Evolutionary conservation across 2,797 vertebrate species (phyloP).

Genomic region (Macropodus opercularis): DNA sequence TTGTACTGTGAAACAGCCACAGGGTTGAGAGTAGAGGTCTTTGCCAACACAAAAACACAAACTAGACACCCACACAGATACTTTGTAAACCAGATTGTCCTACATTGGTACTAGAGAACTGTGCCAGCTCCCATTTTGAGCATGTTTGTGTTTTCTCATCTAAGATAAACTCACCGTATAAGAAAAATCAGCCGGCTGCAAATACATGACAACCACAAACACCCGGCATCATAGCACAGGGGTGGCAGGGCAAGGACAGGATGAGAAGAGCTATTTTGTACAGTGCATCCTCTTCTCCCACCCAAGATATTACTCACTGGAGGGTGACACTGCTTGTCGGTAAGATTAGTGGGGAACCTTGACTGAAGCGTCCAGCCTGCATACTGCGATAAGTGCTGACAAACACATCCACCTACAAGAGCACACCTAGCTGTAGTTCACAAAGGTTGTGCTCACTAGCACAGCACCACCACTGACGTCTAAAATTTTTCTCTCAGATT

Average conservation of each 20-base stretch:
- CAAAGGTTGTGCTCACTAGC: constrained; percentile 42
- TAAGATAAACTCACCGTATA: constrained; percentile 12
- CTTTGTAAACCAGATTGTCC: constrained; percentile 47
- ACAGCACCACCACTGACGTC: constrained; percentile 36
- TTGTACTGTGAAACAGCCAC: constrained; percentile 51
- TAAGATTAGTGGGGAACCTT: constrained; percentile 72
- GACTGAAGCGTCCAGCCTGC: constrained; percentile 68
- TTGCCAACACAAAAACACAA: constrained; percentile 63
- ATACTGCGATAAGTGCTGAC: constrained; percentile 72
- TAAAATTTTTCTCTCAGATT: constrained; percentile 5
- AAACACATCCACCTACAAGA: constrained; percentile 63
- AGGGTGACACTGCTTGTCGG: constrained; percentile 69
- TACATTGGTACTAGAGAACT: constrained; percentile 26
- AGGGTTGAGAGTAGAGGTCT: constrained; percentile 44
- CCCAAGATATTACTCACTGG: constrained; percentile 65
- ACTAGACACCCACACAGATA: constrained; percentile 56
- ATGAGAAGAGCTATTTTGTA: constrained; percentile 58
- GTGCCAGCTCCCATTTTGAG: constrained; percentile 38
- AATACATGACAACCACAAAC: constrained; percentile 38
- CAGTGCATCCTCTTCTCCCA: constrained; percentile 46
- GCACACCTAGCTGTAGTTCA: constrained; percentile 39
- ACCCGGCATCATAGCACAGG: constrained; percentile 21
- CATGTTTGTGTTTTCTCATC: constrained; percentile 9
- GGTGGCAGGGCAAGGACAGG: constrained; percentile 55
- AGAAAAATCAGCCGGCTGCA: background rate